Conservation (phyloP, 2,797 vertebrate genomes). For the Channa striata region DNA sequence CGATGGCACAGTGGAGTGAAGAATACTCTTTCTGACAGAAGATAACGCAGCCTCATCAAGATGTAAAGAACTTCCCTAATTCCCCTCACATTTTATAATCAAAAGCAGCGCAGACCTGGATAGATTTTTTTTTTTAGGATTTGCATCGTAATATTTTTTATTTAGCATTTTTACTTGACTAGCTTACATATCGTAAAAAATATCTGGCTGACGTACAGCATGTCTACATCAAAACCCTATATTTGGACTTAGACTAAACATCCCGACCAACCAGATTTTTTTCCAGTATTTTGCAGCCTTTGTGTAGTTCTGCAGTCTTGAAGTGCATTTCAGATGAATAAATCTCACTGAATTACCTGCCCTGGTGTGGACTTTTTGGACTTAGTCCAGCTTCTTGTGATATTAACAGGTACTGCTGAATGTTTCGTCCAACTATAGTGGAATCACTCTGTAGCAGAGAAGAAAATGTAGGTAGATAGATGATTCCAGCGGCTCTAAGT, state of each 20-base stretch:
- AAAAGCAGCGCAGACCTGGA: not conserved
- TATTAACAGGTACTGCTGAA: conserved; percentile 26
- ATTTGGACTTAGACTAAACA: not conserved
- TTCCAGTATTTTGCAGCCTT: not conserved
- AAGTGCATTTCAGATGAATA: conserved; percentile 16
- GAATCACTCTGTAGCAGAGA: conserved; percentile 39
- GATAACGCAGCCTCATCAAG: too few relatives aligned
- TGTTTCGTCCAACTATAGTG: conserved; percentile 21
- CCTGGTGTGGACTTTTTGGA: conserved; percentile 23
- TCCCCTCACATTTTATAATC: not conserved
- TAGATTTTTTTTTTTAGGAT: too few relatives aligned
- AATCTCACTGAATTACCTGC: conserved; percentile 2
- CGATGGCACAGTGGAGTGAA: not conserved
- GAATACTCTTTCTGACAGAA: too few relatives aligned
- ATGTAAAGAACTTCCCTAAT: too few relatives aligned
- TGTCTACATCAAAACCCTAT: not conserved
- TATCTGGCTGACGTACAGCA: not conserved
- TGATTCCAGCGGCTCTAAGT: conserved; percentile 24
- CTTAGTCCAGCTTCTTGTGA: conserved; percentile 11
- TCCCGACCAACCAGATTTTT: not conserved
- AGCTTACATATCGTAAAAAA: not conserved
- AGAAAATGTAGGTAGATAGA: conserved; percentile 29
- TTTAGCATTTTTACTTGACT: not conserved
- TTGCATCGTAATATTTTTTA: not conserved
- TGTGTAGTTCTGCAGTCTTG: not conserved